Conservation (phyloP, 2,888 invertebrate species). For the Tuta absoluta region DNA sequence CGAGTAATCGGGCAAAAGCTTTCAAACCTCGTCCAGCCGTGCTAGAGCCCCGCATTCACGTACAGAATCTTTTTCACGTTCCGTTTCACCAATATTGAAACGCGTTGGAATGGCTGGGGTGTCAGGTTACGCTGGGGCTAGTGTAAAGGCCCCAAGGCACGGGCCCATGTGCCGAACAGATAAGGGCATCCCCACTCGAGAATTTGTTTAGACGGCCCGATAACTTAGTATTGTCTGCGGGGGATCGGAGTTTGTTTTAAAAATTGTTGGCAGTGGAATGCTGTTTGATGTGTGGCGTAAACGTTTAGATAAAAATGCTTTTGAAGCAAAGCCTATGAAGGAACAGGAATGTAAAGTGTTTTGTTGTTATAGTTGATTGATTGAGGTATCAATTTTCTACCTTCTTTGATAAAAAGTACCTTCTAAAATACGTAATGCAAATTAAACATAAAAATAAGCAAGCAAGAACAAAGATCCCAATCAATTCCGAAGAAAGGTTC, state of each 20-base stretch:
- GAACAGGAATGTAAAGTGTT: neutral
- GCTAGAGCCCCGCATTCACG: constrained; percentile 60
- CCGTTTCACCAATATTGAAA: constrained; percentile 56
- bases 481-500: neutral
- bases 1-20: constrained; percentile 79
- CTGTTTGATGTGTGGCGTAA: constrained; percentile 25
- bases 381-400: too few species aligned
- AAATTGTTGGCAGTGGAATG: constrained; percentile 35
- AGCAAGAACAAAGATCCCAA: neutral
- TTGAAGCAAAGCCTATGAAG: constrained; percentile 16
- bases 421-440: too few species aligned
- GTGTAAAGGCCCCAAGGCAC: constrained; percentile 73
- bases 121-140: constrained; percentile 63
- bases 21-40: constrained; percentile 61
- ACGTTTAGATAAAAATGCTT: constrained; percentile 27
- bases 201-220: constrained; percentile 75
- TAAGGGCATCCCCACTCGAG: constrained; percentile 77
- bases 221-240: constrained; percentile 73
- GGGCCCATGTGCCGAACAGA: constrained; percentile 72
- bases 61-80: constrained; percentile 47
- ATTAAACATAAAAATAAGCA: too few species aligned
- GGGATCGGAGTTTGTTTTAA: constrained; percentile 54
- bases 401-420: too few species aligned
- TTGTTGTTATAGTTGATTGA: neutral
- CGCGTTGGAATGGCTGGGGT: constrained; percentile 43